Evolutionary conservation across 92 coral and sea anemone species (phyloP), one percentile per base, ranked within the genome.

Genomic region (Palythoa grandiflora): DNA sequence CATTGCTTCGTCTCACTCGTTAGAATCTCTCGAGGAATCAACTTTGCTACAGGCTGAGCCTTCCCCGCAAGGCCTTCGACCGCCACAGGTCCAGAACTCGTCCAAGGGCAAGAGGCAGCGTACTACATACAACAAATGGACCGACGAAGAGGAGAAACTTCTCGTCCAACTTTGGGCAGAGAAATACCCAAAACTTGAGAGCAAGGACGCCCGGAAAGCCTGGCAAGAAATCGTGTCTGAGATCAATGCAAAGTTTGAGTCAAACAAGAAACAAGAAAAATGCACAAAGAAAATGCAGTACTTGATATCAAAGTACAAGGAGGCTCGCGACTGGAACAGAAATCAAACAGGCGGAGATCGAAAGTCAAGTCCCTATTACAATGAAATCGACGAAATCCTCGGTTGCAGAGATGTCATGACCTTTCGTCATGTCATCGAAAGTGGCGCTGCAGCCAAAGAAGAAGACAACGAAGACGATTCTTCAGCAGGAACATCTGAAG

Each of bases 161-260:
- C 54, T 90, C 36, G 89, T 85, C 28, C 81, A 90, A 47, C 68
- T 90, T 47, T 89, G 92, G 92, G 85, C 89, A 1, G 89, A 89
- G 55, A 89, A 84, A 35, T 66, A 84, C 61, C 71, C 73, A 5
- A 52, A 70, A 77, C 73, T 90, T 11, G 80, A 89, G 8, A 68
- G 87, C 53, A 72, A 87, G 68, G 84, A 89, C 17, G n/a, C 52
- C 12, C 50, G 85, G 83, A 89, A 89, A 74, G 83, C 84, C 50
- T 89, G 91, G 91, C 81, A 53, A 21, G 86, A 79, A 28, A 88
- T 80, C 71, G 91, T 52, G 37, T 1, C 40, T 36, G 74, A 80
- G 72, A 15, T 89, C 5, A 71, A 83, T 38, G 68, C 28, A 59
- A 47, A 57, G 51, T 60, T 73, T 20, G 47, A 28, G 37, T 38